Evolutionary conservation across 2,797 vertebrate genomes (phyloP).

Genomic region (Microcaecilia unicolor): DNA sequence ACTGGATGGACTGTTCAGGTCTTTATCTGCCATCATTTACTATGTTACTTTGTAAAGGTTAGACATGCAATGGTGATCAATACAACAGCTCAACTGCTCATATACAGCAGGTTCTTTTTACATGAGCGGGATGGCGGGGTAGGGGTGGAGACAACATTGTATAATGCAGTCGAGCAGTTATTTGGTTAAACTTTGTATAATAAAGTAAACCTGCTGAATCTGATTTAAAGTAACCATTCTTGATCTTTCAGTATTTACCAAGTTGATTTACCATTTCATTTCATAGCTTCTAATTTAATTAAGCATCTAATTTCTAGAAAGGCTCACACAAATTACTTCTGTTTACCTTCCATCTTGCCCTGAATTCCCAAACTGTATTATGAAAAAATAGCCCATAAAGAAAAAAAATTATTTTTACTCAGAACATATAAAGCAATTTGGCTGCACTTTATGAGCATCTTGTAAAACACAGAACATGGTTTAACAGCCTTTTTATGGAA

Average conservation of each 20-base stretch:
- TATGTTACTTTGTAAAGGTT: constrained; percentile 19
- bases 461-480: background rate
- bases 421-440: constrained; percentile 15
- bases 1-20: too few species aligned
- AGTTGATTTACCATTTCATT: constrained; percentile 15
- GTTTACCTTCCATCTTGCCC: constrained; percentile 1
- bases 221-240: constrained; percentile 20
- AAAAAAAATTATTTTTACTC: constrained; percentile 15
- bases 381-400: constrained; percentile 4
- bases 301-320: constrained; percentile 24
- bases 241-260: constrained; percentile 22
- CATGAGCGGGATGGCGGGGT: too few species aligned
- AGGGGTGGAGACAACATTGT: constrained; percentile 25
- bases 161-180: constrained; percentile 35
- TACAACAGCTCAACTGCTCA: constrained; percentile 14
- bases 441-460: constrained; percentile 1
- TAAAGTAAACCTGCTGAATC: constrained; percentile 21
- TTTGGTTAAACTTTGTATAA: constrained; percentile 35
- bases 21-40: too few species aligned
- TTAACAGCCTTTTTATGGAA: constrained; percentile 7
- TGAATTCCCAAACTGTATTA: constrained; percentile 12
- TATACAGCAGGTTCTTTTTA: constrained; percentile 6
- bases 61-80: constrained; percentile 23
- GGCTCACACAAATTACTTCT: background rate
- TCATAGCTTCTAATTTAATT: constrained; percentile 18